Percentiles rank a stretch among this genome's conserved stretches.
These are phyloP conservation scores for Drosophila elegans DNA, from an alignment of 1,140 invertebrate species.

Conservation along the genomic window DNA sequence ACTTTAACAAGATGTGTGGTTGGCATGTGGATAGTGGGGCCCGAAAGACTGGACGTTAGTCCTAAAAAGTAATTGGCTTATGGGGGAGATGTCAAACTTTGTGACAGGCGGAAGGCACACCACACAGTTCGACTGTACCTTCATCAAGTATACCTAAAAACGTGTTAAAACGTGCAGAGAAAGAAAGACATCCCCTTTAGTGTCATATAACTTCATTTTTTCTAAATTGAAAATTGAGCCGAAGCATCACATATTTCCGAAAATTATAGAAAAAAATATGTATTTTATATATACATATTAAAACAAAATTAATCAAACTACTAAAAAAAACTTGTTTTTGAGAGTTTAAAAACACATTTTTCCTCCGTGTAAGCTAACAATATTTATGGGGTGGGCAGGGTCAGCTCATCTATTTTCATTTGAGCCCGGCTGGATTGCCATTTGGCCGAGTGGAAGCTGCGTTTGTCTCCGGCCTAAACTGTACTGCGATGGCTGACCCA, in stretches of 20 bases:
- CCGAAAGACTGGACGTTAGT: conserved; percentile 19
- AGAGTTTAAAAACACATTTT: conserved; percentile 5
- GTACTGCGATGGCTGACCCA: conserved; percentile 65
- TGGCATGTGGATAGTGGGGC: conserved; percentile 16
- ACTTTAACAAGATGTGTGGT: conserved; percentile 52
- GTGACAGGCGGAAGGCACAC: conserved; percentile 28
- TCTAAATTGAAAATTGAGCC: too few relatives aligned
- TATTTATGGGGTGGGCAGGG: conserved; percentile 32
- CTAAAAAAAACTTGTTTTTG: not conserved
- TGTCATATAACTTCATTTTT: too few relatives aligned
- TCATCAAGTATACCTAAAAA: conserved; percentile 24
- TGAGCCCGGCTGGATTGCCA: conserved; percentile 54
- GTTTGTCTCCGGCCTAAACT: conserved; percentile 58
- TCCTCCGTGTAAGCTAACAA: not conserved
- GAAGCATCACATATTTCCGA: not conserved
- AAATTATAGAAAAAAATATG: too few relatives aligned
- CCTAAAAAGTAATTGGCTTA: conserved; percentile 76
- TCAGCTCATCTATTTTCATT: conserved; percentile 76
- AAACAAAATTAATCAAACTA: too few relatives aligned
- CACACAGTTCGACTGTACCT: conserved; percentile 54
- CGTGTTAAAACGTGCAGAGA: not conserved
- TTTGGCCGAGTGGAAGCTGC: conserved; percentile 39
- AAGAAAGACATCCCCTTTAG: not conserved
- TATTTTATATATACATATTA: too few relatives aligned
- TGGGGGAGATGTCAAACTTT: conserved; percentile 68